Evolutionary conservation across 1,140 invertebrate genomes (phyloP), one percentile per base, ranked within the genome.

Genomic region (Pectinophora gossypiella): DNA sequence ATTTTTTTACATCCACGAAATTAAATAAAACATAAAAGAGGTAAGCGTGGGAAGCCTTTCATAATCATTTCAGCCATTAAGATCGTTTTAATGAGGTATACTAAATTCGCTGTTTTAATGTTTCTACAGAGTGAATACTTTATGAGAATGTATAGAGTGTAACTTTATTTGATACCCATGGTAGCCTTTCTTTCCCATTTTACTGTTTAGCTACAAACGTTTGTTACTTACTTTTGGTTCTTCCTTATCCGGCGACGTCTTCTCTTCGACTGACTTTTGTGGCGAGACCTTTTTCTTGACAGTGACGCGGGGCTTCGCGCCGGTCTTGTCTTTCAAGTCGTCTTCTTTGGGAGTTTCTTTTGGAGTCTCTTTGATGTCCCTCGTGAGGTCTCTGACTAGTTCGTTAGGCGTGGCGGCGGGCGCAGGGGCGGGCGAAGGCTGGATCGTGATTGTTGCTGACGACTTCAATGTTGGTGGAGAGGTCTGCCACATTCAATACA

Each of bases 401-500:
- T 60, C 61, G n/a, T n/a, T n/a, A 4, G 18, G n/a, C 0, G 38
- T 19, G 1, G 36, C 19, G 2, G 48, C 19, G 2, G 36, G 36
- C 12, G 36, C 36, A 9, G 19, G 10, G 0, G 61, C 50, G 0
- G 76, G 70, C 0, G 79, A 65, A 0, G 77, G 69, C 0, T 73
- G 47, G 54, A 85, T 83, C 12, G 81, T 86, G n/a, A 86, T 84
- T 0, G 83, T 86, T 0, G 83, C 83, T 13, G 83, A 86, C 0
- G 83, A 83, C 42, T 78, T 74, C 1, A 86, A 60, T 0, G 56
- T 64, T 10, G 72, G 76, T 53, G 76, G 77, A 0, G 54, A 48
- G 12, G 54, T 36, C 27, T n/a, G n/a, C n/a, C n/a, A n/a, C n/a
- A n/a, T n/a, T n/a, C n/a, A n/a, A n/a, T n/a, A n/a, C n/a, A n/a